phyloP scores from a whole-genome alignment of 2,797 vertebrate species.

The Ispidina picta region DNA sequence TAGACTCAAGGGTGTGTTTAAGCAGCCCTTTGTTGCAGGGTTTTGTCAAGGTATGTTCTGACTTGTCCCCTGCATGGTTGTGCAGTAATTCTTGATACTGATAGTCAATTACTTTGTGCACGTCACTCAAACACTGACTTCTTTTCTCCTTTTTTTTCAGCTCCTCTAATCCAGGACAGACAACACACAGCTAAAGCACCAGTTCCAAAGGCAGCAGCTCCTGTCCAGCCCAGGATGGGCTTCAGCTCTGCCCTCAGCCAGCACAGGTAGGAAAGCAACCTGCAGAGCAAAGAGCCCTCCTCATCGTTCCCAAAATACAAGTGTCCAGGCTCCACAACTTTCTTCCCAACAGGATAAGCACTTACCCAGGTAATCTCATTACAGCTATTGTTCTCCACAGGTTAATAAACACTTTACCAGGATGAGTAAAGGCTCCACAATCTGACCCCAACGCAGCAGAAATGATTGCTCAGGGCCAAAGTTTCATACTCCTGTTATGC shows the following conservation, averaged over 20 bases:
- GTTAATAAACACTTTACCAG: constrained; percentile 50
- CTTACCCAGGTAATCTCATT: constrained; percentile 45
- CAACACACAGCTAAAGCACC: not conserved
- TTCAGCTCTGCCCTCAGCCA: not conserved
- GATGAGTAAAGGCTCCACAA: constrained; percentile 56
- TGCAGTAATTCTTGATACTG: constrained; percentile 39
- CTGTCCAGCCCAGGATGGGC: not conserved
- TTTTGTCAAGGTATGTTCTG: constrained; percentile 63
- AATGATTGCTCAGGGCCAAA: constrained; percentile 50
- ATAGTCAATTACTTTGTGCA: constrained; percentile 59
- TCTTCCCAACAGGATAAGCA: not conserved
- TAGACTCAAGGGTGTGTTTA: constrained; percentile 35
- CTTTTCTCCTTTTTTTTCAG: not conserved
- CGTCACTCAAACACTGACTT: not conserved
- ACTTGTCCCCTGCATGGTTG: constrained; percentile 38
- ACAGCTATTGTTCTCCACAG: constrained; percentile 31
- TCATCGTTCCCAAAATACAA: not conserved
- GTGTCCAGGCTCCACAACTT: not conserved
- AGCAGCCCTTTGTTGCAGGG: constrained; percentile 38
- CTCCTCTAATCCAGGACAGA: not conserved
- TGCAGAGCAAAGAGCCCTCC: not conserved
- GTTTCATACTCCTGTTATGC: not conserved
- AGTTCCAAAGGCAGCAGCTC: not conserved
- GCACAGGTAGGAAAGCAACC: not conserved
- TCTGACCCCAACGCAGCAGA: not conserved